Evolutionary conservation across 2,113 vertebrate species (phyloP).

Genomic region (Ictalurus punctatus): DNA sequence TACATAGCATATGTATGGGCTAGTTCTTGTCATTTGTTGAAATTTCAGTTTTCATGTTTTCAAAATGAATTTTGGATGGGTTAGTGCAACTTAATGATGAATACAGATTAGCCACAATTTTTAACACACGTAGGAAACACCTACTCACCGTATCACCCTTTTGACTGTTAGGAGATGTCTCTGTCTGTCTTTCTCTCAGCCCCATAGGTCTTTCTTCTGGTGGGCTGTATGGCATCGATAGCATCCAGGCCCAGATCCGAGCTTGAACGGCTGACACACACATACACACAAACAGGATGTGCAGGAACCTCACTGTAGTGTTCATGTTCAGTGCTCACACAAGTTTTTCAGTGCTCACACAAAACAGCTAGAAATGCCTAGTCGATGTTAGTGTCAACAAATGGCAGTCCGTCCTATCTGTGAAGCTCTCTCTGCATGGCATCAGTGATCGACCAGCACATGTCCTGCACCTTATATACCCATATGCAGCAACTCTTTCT

Average conservation of each 20-base stretch:
- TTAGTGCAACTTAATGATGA: neutral
- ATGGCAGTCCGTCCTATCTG: neutral
- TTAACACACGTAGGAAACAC: neutral
- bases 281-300: constrained; percentile 59
- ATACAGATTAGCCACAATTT: neutral
- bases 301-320: constrained; percentile 44
- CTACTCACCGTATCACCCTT: constrained; percentile 72
- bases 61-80: neutral
- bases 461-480: constrained; percentile 68
- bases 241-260: constrained; percentile 86
- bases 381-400: too few relatives aligned
- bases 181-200: constrained; percentile 47
- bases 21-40: neutral
- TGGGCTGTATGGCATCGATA: constrained; percentile 78
- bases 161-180: neutral
- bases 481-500: constrained; percentile 32
- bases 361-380: neutral
- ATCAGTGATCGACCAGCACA: neutral
- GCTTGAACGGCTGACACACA: constrained; percentile 63
- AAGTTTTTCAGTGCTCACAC: constrained; percentile 8
- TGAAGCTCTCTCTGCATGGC: neutral
- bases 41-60: neutral
- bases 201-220: constrained; percentile 67
- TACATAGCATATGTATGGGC: neutral
- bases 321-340: constrained; percentile 52